Evolutionary conservation across 2,888 invertebrate species (phyloP).

Genomic region (Mesochorus sp.): DNA sequence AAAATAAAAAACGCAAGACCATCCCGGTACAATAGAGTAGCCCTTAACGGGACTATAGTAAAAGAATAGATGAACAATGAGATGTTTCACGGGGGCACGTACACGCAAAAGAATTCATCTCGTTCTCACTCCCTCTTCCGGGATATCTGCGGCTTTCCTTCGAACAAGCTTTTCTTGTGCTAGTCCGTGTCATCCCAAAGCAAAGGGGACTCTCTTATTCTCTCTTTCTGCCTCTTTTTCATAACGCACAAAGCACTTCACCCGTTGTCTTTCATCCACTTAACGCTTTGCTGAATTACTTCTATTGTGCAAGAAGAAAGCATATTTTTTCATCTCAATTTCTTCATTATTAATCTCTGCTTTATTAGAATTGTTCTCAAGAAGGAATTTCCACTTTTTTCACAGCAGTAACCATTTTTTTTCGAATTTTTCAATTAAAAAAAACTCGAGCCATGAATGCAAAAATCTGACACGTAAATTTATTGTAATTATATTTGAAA

Average conservation of each 20-base stretch:
- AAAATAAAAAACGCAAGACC: conserved; percentile 7
- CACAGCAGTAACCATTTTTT: no score
- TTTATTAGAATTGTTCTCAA: no score
- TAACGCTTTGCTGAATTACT: not conserved
- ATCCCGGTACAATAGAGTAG: conserved; percentile 24
- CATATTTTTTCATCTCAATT: no score
- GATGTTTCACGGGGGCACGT: not conserved
- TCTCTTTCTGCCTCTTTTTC: not conserved
- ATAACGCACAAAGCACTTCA: not conserved
- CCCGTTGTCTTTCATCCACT: not conserved
- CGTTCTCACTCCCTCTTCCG: not conserved
- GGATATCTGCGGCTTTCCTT: conserved; percentile 1
- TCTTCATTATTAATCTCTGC: no score
- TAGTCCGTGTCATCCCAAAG: not conserved
- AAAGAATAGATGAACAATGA: conserved; percentile 33
- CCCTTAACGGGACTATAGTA: conserved; percentile 15
- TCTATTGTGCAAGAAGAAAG: no score
- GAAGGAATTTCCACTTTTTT: no score
- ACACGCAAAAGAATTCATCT: not conserved
- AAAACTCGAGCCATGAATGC: no score
- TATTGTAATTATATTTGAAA: no score
- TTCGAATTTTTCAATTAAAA: no score
- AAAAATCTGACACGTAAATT: no score
- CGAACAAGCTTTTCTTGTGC: not conserved
- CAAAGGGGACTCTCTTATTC: no score